Base-by-base conservation (phyloP, 2,113 vertebrate genomes). In the Ascaphus truei region DNA sequence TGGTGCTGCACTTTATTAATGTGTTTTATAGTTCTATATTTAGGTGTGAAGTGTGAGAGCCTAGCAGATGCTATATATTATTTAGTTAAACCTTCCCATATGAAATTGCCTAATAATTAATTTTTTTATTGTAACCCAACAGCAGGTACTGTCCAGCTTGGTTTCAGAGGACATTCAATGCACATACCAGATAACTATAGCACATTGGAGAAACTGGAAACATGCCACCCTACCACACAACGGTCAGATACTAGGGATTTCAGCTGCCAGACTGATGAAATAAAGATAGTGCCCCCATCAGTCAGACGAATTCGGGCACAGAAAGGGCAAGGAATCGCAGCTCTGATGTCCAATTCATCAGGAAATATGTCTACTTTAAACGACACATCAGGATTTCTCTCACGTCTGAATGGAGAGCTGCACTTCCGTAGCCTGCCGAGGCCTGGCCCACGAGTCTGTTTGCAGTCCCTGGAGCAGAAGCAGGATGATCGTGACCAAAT, bases 221-320 rank as follows among this genome's bases (percentile, higher is more conserved):
- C 88, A 72, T 82, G 85, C 25, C 86, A 68, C 75, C 86, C 86
- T 5, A 72, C 80, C 0, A 73, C 85, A 37, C 89, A 85, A 34
- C 88, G 82, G 56, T 94, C 85, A 0, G 88, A 85, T 36, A 98
- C 90, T 58, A 91, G 90, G 80, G 96, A 98, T 77, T 92, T 93
- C 11, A 86, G 95, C 88, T 98, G 94, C 83, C 97, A 99, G 89
- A 99, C 96, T 0, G 96, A 99, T 71, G 93, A 93, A 4, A 78
- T 93, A 27, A 96, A 93, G 80, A 77, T 98, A 0, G 92, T 98
- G 0, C 96, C 96, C 0, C 97, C 97, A 5, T 98, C 96, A 0
- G 84, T 99, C 85, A 90, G 97, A 69, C 92, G 96, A 74, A 99
- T 99, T 78, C 81, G 97, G 12, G 96, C 96, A 0, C 95, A 99